Evolutionary conservation across 2,113 vertebrate genomes (phyloP).

Genomic region (Thermophis baileyi): DNA sequence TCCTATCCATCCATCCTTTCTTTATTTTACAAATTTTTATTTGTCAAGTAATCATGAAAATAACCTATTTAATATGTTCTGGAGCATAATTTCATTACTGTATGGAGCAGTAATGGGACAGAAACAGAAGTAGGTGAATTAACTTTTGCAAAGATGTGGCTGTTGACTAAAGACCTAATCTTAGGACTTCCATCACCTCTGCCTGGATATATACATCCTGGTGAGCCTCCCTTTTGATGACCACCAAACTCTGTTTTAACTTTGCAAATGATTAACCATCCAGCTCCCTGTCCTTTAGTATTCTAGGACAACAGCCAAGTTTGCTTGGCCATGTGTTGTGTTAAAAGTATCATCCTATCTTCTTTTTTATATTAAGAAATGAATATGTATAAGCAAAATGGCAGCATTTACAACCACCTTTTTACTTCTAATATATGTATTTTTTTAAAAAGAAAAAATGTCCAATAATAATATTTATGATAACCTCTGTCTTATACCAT

Average conservation of each 20-base stretch:
- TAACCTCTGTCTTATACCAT: constrained; percentile 59
- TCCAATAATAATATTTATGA: constrained; percentile 42
- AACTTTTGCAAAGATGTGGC: background rate
- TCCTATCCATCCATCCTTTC: background rate
- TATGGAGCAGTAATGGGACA: background rate
- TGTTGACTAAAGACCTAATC: background rate
- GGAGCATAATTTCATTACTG: background rate
- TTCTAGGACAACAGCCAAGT: background rate
- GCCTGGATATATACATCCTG: background rate
- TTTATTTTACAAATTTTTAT: constrained; percentile 9
- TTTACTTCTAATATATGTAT: constrained; percentile 45
- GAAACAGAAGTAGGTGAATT: constrained; percentile 1
- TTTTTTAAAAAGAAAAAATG: constrained; percentile 13
- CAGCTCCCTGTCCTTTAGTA: background rate
- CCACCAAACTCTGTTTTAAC: background rate
- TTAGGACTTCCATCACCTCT: no score
- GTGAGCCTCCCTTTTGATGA: background rate
- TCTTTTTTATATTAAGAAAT: constrained; percentile 19
- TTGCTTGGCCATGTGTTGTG: background rate
- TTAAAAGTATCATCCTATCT: constrained; percentile 22
- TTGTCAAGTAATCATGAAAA: constrained; percentile 28
- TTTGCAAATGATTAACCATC: constrained; percentile 31
- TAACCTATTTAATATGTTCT: background rate
- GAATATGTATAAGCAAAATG: constrained; percentile 38
- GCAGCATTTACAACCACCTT: constrained; percentile 31